These are phyloP conservation scores for Pandemis cinnamomeana DNA, from an alignment of 2,888 invertebrate species.

Conservation along the genomic window DNA sequence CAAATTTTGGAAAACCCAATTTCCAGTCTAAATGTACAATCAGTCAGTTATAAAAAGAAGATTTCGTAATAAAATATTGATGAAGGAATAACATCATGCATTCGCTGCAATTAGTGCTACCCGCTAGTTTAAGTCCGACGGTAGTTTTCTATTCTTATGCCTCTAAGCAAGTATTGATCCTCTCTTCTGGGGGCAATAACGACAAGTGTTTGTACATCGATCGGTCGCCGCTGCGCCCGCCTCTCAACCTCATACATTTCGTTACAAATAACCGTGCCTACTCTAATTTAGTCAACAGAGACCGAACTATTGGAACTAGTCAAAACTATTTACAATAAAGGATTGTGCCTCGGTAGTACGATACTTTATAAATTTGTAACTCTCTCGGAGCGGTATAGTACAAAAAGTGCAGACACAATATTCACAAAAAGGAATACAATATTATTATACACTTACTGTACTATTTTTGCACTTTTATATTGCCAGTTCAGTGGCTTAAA, in stretches of 20 bases:
- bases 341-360: slow-evolving; percentile 80
- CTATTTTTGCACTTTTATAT: slow-evolving; percentile 83
- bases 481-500: slow-evolving; percentile 81
- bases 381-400: slow-evolving; percentile 73
- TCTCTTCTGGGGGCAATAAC: slow-evolving; percentile 62
- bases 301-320: slow-evolving; percentile 71
- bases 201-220: slow-evolving; percentile 65
- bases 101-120: slow-evolving; percentile 52
- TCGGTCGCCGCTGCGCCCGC: slow-evolving; percentile 42
- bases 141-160: slow-evolving; percentile 65
- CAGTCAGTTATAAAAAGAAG: slow-evolving; percentile 48
- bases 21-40: slow-evolving; percentile 39
- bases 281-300: slow-evolving; percentile 67
- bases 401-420: slow-evolving; percentile 81
- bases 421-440: slow-evolving; percentile 78
- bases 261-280: slow-evolving; percentile 47
- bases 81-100: slow-evolving; percentile 50
- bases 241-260: slow-evolving; percentile 20
- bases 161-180: slow-evolving; percentile 63
- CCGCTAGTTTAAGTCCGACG: slow-evolving; percentile 62
- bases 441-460: slow-evolving; percentile 77
- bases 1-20: slow-evolving; percentile 37
- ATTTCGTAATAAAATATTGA: slow-evolving; percentile 50
- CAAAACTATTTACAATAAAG: slow-evolving; percentile 81
- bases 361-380: slow-evolving; percentile 72